Evolutionary conservation across 2,888 invertebrate species (phyloP), one percentile per base, ranked within the genome.

Genomic region (Hydrotaea cyrtoneurina): DNA sequence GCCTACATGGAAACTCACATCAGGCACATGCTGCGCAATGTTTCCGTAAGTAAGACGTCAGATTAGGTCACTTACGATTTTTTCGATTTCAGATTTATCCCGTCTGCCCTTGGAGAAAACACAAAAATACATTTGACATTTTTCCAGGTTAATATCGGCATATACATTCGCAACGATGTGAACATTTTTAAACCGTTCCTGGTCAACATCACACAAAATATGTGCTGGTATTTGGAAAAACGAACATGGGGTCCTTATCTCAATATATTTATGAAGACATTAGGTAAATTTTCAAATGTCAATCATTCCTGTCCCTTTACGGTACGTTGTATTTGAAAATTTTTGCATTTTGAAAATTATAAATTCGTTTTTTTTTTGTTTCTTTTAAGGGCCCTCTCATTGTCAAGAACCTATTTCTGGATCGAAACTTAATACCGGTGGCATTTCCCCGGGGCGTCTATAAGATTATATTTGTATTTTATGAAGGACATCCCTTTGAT

Each of bases 41-140:
- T 71, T 17, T 78, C 77, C 13, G 77, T 78, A 59, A 71, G 77
- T 77, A 13, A 50, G 2, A n/a, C 4, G n/a, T 5, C 13, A 39
- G 36, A 36, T 3, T 53, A 17, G 17, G 2, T 50, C n/a, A 10
- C n/a, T 11, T 11, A 36, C 36, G 8, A n/a, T n/a, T n/a, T n/a
- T n/a, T n/a, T n/a, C n/a, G n/a, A n/a, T n/a, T n/a, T n/a, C n/a
- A n/a, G n/a, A n/a, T n/a, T n/a, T n/a, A n/a, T n/a, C n/a, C n/a
- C n/a, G n/a, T n/a, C n/a, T n/a, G n/a, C n/a, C n/a, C n/a, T n/a
- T n/a, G n/a, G n/a, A n/a, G n/a, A n/a, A n/a, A n/a, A n/a, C n/a
- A n/a, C n/a, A n/a, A n/a, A n/a, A n/a, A n/a, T n/a, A n/a, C n/a
- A n/a, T n/a, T n/a, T n/a, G 4, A 36, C 36, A 36, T n/a, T 46